These are phyloP conservation scores for Meliscaeva auricollis DNA, from an alignment of 2,888 invertebrate species.

Conservation along the genomic window DNA sequence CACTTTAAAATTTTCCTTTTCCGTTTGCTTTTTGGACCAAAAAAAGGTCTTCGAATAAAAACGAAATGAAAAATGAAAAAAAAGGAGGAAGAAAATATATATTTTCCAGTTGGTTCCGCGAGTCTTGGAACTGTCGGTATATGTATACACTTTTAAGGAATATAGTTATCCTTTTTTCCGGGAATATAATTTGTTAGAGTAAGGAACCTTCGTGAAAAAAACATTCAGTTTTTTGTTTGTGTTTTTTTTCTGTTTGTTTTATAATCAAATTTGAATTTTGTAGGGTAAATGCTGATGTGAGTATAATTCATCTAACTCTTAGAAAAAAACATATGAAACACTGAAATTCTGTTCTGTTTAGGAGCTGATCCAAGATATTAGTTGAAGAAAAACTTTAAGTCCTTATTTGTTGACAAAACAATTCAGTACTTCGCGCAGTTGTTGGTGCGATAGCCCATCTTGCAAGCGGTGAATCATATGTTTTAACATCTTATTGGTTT, in stretches of 20 bases:
- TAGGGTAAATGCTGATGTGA: slow-evolving; percentile 65
- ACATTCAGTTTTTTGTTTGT: slow-evolving; percentile 31
- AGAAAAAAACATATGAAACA: neutral
- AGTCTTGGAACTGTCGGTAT: slow-evolving; percentile 25
- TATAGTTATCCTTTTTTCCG: slow-evolving; percentile 71
- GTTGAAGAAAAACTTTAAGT: too few species aligned
- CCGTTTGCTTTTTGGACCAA: slow-evolving; percentile 23
- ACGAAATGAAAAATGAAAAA: slow-evolving; percentile 70
- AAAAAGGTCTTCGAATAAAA: slow-evolving; percentile 58
- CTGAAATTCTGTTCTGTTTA: too few species aligned
- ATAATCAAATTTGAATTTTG: slow-evolving; percentile 50
- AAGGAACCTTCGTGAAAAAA: slow-evolving; percentile 56
- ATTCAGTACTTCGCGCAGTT: too few species aligned
- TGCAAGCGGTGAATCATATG: too few species aligned
- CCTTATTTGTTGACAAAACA: too few species aligned
- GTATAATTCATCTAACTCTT: too few species aligned
- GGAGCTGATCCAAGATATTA: too few species aligned
- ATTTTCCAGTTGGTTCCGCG: neutral
- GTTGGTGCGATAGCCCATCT: too few species aligned
- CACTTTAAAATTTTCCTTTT: slow-evolving; percentile 70
- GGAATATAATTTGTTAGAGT: slow-evolving; percentile 68
- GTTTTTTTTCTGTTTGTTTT: slow-evolving; percentile 45
- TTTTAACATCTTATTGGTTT: too few species aligned
- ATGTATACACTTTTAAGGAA: slow-evolving; percentile 54
- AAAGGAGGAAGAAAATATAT: slow-evolving; percentile 25